Evolutionary conservation across 1,140 invertebrate genomes (phyloP).

Genomic region (Archegozetes longisetosus): DNA sequence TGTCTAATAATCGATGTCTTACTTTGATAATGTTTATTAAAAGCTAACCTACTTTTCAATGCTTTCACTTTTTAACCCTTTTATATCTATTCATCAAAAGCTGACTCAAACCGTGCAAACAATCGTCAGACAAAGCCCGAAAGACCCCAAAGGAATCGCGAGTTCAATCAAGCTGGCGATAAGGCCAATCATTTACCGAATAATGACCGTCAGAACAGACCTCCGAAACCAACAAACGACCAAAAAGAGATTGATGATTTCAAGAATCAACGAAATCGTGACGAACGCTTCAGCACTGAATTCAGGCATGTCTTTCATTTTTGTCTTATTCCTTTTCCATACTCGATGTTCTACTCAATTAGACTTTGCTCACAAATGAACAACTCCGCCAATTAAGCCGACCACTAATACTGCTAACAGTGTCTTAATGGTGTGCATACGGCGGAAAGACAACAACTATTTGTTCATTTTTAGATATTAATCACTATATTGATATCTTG

Average conservation of each 20-base stretch:
- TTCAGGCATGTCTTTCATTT: background rate
- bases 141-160: background rate
- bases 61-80: background rate
- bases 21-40: no score
- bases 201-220: background rate
- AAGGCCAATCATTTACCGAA: background rate
- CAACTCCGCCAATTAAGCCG: background rate
- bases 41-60: background rate
- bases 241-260: constrained; percentile 25
- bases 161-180: background rate
- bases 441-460: background rate
- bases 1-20: no score
- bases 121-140: background rate
- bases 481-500: background rate
- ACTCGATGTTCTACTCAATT: no score
- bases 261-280: constrained; percentile 52
- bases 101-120: background rate
- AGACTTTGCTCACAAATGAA: no score
- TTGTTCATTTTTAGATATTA: constrained; percentile 10
- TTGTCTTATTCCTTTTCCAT: no score
- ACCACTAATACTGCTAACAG: background rate
- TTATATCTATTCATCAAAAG: background rate
- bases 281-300: constrained; percentile 34
- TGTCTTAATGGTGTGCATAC: background rate
- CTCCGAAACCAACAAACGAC: constrained; percentile 38